Conservation (phyloP, 1,140 invertebrate genomes). For the Luehdorfia chinensis region DNA sequence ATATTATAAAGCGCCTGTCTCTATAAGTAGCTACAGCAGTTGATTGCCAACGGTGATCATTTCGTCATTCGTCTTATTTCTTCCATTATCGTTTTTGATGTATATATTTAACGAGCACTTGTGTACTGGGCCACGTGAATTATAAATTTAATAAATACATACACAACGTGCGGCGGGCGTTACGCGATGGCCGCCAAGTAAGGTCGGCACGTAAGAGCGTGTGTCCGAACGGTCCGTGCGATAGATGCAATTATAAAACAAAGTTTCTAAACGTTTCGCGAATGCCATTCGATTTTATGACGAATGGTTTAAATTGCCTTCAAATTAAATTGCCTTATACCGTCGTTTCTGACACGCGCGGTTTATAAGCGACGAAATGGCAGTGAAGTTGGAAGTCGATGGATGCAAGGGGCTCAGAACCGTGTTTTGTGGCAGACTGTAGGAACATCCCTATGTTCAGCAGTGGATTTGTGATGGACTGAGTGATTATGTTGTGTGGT, state of each 20-base stretch:
- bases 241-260: slow-evolving; percentile 24
- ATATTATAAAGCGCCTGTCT: too few relatives aligned
- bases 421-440: too few relatives aligned
- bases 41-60: background rate
- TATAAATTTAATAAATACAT: slow-evolving; percentile 42
- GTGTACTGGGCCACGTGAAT: slow-evolving; percentile 20
- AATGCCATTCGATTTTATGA: slow-evolving; percentile 20
- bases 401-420: too few relatives aligned
- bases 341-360: too few relatives aligned
- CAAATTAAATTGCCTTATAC: background rate
- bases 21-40: too few relatives aligned
- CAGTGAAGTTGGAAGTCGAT: too few relatives aligned
- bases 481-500: too few relatives aligned
- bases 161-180: slow-evolving; percentile 25
- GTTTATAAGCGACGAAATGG: too few relatives aligned
- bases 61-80: slow-evolving; percentile 2
- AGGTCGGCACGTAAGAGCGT: slow-evolving; percentile 37
- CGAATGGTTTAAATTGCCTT: slow-evolving; percentile 14
- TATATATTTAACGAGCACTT: slow-evolving; percentile 28
- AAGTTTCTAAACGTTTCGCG: slow-evolving; percentile 25
- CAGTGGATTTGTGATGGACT: too few relatives aligned
- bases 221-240: slow-evolving; percentile 15
- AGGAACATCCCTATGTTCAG: too few relatives aligned
- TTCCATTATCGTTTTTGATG: background rate
- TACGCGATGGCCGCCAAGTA: slow-evolving; percentile 36